phyloP scores from a whole-genome alignment of 1,140 invertebrate species.

The Lithobius niger region DNA sequence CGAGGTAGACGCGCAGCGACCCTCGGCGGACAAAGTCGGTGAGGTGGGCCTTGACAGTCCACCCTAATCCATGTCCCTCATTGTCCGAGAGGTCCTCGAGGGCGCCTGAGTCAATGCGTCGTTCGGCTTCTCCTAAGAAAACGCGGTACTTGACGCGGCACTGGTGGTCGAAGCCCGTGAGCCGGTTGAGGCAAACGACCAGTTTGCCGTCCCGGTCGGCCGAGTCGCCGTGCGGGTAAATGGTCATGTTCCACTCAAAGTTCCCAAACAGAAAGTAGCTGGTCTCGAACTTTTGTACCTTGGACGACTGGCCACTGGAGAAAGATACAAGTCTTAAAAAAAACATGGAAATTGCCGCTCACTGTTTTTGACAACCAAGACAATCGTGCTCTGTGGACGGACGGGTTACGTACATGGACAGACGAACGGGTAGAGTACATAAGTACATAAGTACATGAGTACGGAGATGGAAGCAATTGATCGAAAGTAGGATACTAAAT shows the following conservation, averaged over 20 bases:
- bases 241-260: constrained; percentile 69
- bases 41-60: constrained; percentile 49
- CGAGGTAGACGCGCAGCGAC: constrained; percentile 49
- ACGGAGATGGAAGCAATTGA: no score
- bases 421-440: no score
- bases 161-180: constrained; percentile 67
- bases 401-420: no score
- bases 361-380: no score
- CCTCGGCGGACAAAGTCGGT: constrained; percentile 40
- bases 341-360: neutral
- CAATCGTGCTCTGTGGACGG: no score
- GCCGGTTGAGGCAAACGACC: constrained; percentile 50
- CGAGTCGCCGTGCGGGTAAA: constrained; percentile 42
- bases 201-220: constrained; percentile 37
- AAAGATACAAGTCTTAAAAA: neutral
- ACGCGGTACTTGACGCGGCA: constrained; percentile 60
- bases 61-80: constrained; percentile 52
- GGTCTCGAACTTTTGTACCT: constrained; percentile 43
- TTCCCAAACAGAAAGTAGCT: constrained; percentile 59
- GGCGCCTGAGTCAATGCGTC: constrained; percentile 56
- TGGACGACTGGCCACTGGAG: constrained; percentile 2
- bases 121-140: constrained; percentile 54
- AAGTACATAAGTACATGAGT: no score
- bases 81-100: constrained; percentile 62
- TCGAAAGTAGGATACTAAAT: no score